phyloP scores from a whole-genome alignment of 2,797 vertebrate genomes.

The Argyrosomus regius region DNA sequence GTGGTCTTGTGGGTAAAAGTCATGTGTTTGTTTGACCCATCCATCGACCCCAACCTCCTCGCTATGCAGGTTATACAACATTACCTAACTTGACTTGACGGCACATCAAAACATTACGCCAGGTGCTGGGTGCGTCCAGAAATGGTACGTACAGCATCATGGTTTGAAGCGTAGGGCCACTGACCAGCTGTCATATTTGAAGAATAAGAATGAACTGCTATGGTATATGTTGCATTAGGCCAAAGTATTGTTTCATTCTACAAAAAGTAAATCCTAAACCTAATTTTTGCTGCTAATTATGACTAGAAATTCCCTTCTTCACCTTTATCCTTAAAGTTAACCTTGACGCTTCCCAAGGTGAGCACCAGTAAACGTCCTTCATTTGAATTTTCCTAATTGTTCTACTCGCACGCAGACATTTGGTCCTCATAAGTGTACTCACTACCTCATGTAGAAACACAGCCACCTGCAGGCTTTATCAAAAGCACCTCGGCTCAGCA shows the following conservation, averaged over 20 bases:
- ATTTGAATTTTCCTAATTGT: constrained; percentile 23
- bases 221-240: not conserved
- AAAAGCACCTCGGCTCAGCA: constrained; percentile 56
- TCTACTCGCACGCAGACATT: not conserved
- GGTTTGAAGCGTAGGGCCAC: too few relatives aligned
- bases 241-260: not conserved
- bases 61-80: too few relatives aligned
- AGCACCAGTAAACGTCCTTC: not conserved
- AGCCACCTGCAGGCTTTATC: constrained; percentile 44
- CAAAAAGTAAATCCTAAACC: not conserved
- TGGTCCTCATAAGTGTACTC: constrained; percentile 26
- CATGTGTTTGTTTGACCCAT: too few relatives aligned
- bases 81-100: too few relatives aligned
- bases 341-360: constrained; percentile 9
- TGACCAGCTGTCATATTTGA: too few relatives aligned
- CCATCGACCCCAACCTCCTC: too few relatives aligned
- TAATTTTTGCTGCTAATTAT: not conserved
- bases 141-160: too few relatives aligned
- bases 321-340: constrained; percentile 2
- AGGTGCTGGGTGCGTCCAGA: too few relatives aligned
- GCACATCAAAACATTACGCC: too few relatives aligned
- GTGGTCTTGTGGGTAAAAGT: too few relatives aligned
- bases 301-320: not conserved
- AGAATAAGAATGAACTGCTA: not conserved
- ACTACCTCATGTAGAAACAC: constrained; percentile 9